Evolutionary conservation across 2,113 vertebrate species (phyloP), one percentile per base, ranked within the genome.

Genomic region (Calypte anna): DNA sequence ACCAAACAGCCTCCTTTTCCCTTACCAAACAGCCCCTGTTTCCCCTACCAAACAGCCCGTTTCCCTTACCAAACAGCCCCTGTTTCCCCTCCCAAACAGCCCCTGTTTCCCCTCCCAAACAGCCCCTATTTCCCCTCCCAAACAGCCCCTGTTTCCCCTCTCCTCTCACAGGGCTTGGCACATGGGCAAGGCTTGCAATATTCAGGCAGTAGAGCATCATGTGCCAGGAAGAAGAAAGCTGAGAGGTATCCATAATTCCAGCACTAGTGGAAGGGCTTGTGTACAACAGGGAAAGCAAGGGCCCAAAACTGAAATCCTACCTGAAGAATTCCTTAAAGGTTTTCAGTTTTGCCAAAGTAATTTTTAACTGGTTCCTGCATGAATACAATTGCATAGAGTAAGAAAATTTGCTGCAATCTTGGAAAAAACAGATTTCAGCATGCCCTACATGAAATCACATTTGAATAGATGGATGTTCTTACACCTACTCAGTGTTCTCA

Each of bases 231-330:
- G 12, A 21, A 12, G 57, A n/a, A n/a, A 36, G 19, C 7, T 5
- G 8, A 31, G 28, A 38, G 1, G 1, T n/a, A 36, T 31, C 17
- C 12, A 7, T 1, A 3, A 1, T 23, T 24, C 2, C 38, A 50
- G 28, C 30, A 4, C 20, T 5, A 23, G 23, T 5, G 17, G 38
- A 57, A 69, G 50, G 27, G 19, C 24, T 76, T 16, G 10, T 4
- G 4, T 0, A 23, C 40, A 16, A 7, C 22, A 36, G 16, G 14
- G 48, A 53, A 53, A 36, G 40, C 4, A 4, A 69, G 33, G 12
- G 10, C 4, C 16, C 14, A 38, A 74, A 54, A 40, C 5, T 3
- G 25, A 73, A 54, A n/a, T 19, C 11, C 24, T 58, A 6, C 27
- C 53, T 54, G 54, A 64, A n/a, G 9, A 31, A 27, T 1, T n/a